These are phyloP conservation scores for Amphimedon queenslandica DNA, from an alignment of 37 sponge, comb jelly and placozoan species.

Conservation along the genomic window DNA sequence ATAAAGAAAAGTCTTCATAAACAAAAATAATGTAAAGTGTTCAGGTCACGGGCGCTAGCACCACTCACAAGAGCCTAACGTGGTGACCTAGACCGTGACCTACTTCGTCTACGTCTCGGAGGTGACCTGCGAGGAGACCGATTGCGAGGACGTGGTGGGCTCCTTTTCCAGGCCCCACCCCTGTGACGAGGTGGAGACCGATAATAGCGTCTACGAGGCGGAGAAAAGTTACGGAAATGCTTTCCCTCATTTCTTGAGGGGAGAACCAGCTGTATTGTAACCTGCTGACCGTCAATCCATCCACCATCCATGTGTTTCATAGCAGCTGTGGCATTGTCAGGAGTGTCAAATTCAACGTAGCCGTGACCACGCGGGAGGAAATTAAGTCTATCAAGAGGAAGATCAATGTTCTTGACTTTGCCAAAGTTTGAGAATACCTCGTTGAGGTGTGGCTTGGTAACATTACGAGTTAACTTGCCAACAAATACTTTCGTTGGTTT, in stretches of 20 bases:
- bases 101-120: conserved; percentile 8
- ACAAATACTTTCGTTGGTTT: conserved; percentile 64
- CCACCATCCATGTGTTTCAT: conserved; percentile 81
- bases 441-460: conserved; percentile 68
- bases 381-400: conserved; percentile 71
- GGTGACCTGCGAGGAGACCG: conserved; percentile 4
- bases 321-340: conserved; percentile 50
- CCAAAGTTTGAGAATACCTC: conserved; percentile 85
- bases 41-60: no score
- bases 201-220: background rate
- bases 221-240: background rate
- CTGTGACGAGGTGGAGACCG: conserved; percentile 31
- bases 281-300: conserved; percentile 75
- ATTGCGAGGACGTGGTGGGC: conserved; percentile 4
- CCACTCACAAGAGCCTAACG: no score
- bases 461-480: conserved; percentile 68
- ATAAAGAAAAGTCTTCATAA: no score
- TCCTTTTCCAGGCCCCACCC: conserved; percentile 7
- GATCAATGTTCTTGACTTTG: conserved; percentile 52
- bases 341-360: conserved; percentile 70
- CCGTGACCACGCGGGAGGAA: conserved; percentile 66
- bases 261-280: conserved; percentile 56
- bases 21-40: no score
- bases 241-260: conserved; percentile 30
- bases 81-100: background rate